Base-by-base conservation (phyloP, 2,888 invertebrate species). In the Pachycephus smyrnensis region DNA sequence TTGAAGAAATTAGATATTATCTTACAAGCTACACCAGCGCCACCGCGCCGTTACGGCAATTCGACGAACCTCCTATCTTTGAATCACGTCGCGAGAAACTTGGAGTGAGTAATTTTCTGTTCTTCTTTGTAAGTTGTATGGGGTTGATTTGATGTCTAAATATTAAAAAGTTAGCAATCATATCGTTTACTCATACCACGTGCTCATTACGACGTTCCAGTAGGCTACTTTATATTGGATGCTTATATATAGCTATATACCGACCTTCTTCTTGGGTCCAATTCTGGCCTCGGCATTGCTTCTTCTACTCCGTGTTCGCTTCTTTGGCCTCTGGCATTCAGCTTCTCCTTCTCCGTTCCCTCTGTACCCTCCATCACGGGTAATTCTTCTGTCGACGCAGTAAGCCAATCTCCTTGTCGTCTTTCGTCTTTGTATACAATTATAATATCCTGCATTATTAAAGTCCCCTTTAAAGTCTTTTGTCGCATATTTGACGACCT, bases 401-500 rank as follows among this genome's bases (percentile, higher is more conserved):
- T 55, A 55, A 55, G 55, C 23, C 55, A 55, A 55, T 55, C 71
- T 73, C 30, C 73, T 36, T 69, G 33, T 32, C 36, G n/a, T 73
- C 36, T 23, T 68, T 68, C 75, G 36, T 77, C 77, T 77, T 77
- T 77, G 71, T 78, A 73, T 68, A 69, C 81, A 84, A 86, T 85
- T 85, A 85, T 83, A 83, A 85, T 84, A 85, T 84, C 73, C 71
- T 77, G 79, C 79, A 83, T 86, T 84, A 84, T 85, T 84, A 80
- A 86, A 81, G 80, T 80, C 79, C 15, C 76, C 68, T 73, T 76
- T 76, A 78, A 75, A 73, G 71, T 86, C 86, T 87, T 88, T 89
- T 88, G 86, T 88, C 81, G 85, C 83, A 82, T 86, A 85, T 88
- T 86, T 87, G 85, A 85, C 82, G 81, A 82, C 79, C 83, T 89